A percentile compares a stretch with the other conserved stretches of the same genome.
These are phyloP conservation scores for Taphrorychus bicolor DNA, from an alignment of 2,888 invertebrate genomes.

Conservation along the genomic window DNA sequence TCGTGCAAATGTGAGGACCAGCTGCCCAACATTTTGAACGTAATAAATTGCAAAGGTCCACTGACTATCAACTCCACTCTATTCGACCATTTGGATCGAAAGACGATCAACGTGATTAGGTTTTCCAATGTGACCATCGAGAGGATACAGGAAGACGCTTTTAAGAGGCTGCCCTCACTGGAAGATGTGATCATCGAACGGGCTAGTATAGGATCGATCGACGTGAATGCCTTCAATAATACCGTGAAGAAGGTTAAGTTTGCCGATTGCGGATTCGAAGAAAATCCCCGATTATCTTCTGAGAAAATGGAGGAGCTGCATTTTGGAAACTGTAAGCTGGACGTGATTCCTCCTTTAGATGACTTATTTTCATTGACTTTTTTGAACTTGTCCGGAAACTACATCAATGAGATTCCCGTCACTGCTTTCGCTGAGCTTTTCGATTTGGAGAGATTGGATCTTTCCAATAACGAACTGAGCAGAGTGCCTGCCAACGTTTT, in stretches of 20 bases:
- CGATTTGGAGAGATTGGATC: constrained; percentile 74
- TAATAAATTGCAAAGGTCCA: constrained; percentile 46
- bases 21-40: constrained; percentile 43
- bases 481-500: constrained; percentile 71
- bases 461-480: constrained; percentile 73
- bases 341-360: constrained; percentile 65
- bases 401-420: constrained; percentile 67
- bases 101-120: constrained; percentile 43
- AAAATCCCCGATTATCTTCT: constrained; percentile 47
- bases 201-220: constrained; percentile 70
- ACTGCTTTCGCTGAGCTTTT: constrained; percentile 69
- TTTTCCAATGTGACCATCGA: constrained; percentile 63
- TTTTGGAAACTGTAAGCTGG: constrained; percentile 73
- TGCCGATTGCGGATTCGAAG: constrained; percentile 48
- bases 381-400: constrained; percentile 72
- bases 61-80: constrained; percentile 46
- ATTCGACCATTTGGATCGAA: constrained; percentile 44
- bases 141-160: constrained; percentile 72
- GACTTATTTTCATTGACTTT: constrained; percentile 62
- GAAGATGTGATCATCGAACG: constrained; percentile 74
- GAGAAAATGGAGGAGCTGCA: constrained; percentile 68
- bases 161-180: constrained; percentile 71
- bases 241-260: constrained; percentile 65
- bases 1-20: constrained; percentile 48
- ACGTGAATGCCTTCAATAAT: constrained; percentile 72